phyloP scores from a whole-genome alignment of 2,888 invertebrate genomes.

The Scrobipalpa costella region DNA sequence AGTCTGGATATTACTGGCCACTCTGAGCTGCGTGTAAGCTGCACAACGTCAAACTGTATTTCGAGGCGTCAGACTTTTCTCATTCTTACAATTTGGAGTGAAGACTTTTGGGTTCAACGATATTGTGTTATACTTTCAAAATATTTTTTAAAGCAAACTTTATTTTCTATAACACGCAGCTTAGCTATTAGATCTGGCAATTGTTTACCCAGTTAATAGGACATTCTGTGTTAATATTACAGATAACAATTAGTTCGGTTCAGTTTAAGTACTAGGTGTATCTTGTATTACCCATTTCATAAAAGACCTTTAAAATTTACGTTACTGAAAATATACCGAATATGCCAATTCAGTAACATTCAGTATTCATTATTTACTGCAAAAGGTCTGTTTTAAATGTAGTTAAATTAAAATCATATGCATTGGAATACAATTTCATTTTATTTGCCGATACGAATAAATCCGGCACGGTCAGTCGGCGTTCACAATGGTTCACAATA shows the following conservation, averaged over 20 bases:
- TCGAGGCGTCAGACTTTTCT: slow-evolving; percentile 13
- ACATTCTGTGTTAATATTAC: no score
- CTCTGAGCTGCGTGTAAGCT: slow-evolving; percentile 15
- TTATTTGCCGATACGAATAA: slow-evolving; percentile 1
- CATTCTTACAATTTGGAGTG: not conserved
- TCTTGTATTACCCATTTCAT: not conserved
- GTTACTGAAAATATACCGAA: not conserved
- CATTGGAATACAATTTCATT: slow-evolving; percentile 5
- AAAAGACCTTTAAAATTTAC: not conserved
- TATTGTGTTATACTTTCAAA: not conserved
- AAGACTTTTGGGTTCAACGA: not conserved
- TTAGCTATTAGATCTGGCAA: no score
- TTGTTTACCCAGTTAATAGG: no score
- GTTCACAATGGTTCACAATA: not conserved
- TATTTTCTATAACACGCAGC: no score
- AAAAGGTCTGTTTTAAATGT: slow-evolving; percentile 9
- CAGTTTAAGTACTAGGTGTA: no score
- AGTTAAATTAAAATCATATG: slow-evolving; percentile 4
- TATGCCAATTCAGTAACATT: slow-evolving; percentile 1
- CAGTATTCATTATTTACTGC: slow-evolving; percentile 7
- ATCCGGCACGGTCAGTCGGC: not conserved
- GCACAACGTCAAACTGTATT: slow-evolving; percentile 15
- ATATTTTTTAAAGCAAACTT: no score
- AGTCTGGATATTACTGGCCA: slow-evolving; percentile 25
- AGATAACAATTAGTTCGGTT: no score